Evolutionary conservation across 2,888 invertebrate genomes (phyloP), one percentile per base, ranked within the genome.

Genomic region (Cantharis rustica): DNA sequence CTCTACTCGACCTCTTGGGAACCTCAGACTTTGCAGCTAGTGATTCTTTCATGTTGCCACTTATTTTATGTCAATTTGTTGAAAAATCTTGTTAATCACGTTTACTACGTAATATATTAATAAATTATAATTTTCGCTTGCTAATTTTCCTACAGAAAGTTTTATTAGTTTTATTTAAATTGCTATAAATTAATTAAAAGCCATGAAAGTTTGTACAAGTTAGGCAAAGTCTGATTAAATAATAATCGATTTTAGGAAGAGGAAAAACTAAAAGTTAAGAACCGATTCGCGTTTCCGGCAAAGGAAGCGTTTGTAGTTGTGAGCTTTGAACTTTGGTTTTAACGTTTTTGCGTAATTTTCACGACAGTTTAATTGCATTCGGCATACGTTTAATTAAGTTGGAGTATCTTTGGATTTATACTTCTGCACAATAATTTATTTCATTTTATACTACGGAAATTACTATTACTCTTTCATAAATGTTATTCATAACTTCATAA

Each of bases 1-100:
- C 70, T 75, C 74, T 76, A 78, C 70, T 70, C 72, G 69, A 61
- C 75, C 75, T 74, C 71, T 71, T 71, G 77, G 77, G 73, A 76
- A 70, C 77, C 76, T 26, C 76, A 73, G 69, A 76, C 76, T 73
- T 76, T 69, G 73, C 76, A 76, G 73, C 76, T 76, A 47, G 47
- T 47, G 72, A 76, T 73, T 76, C 76, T 76, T 72, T 64, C 69
- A 76, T 69, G 73, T 72, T 73, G 73, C 69, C 69, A 47, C 47
- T 47, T 47, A 47, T 47, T 47, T 47, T 47, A 47, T n/a, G 47
- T 47, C 47, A 47, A 47, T 47, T 47, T 47, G 47, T 47, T 47
- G n/a, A 9, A 47, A 47, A 47, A 47, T 47, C 47, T 47, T 47
- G n/a, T 47, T 47, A 47, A 47, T 47, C 47, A 47, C 47, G 47